Base-by-base conservation (phyloP, 2,888 invertebrate species). In the Melipona beecheii region DNA sequence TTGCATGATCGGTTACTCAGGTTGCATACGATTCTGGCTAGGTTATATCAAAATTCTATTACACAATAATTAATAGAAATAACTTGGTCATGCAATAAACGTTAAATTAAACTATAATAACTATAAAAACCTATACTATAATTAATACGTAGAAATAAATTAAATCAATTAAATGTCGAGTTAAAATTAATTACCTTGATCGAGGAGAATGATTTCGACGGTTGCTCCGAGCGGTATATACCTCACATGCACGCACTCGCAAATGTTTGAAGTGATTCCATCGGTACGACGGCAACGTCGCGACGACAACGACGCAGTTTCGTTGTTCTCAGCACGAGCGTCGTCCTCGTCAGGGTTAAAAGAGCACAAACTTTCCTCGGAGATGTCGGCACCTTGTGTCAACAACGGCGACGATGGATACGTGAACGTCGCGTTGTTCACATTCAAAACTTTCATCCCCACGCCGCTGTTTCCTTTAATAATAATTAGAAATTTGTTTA, bases 381-480 rank as follows among this genome's bases (percentile, higher is more conserved):
- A 94, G 24, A 97, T 95, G 86, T 97, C 97, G 0, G 93, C 93
- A 0, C 95, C 95, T 92, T 98, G 98, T 2, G 97, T 97, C 82
- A 98, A 95, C 62, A 97, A 95, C 0, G 98, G 97, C 0, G 97
- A 97, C 2, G 97, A 96, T 0, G 98, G 98, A 91, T 96, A 97
- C 54, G 96, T 96, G 93, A 98, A 97, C 15, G 97, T 96, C 31
- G 97, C 96, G 74, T 97, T 97, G 93, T 97, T 97, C 68, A 96
- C 93, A 86, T 95, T 95, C n/a, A 95, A 94, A 19, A 95, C 84
- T 83, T 89, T 91, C 74, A 87, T 91, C 68, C 90, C 92, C 31
- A 96, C 96, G 87, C 95, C 96, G 11, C 60, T 36, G 27, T 81
- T 81, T 4, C 73, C 87, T 86, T 54, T 4, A 15, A 58, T 27